phyloP scores from a whole-genome alignment of 1,140 invertebrate genomes.

The Bursaphelenchus mucronatus region DNA sequence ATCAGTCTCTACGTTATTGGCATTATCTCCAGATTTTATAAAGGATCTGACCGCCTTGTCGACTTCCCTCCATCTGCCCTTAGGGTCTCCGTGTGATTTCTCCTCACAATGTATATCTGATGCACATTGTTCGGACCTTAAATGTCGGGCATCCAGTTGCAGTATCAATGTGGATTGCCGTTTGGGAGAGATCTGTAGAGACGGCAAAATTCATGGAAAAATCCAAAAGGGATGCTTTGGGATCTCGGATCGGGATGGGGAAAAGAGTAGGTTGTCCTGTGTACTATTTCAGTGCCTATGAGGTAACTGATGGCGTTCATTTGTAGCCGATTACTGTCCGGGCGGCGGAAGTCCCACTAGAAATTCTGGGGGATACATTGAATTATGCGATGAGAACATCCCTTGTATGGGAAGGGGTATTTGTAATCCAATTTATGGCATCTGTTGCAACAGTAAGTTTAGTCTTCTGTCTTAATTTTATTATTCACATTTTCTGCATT shows the following conservation, averaged over 20 bases:
- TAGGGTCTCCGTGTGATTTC: conserved; percentile 15
- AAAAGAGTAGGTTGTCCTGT: background rate
- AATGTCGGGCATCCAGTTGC: conserved; percentile 14
- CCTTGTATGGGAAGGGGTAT: conserved; percentile 24
- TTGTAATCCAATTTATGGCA: conserved; percentile 34
- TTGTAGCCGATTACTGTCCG: conserved; percentile 33
- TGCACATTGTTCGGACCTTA: conserved; percentile 11
- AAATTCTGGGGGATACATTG: conserved; percentile 6
- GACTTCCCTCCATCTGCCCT: background rate
- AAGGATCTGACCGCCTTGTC: conserved; percentile 8
- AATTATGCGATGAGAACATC: conserved; percentile 28
- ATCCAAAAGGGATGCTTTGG: conserved; percentile 30
- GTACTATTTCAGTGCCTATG: background rate
- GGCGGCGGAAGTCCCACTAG: conserved; percentile 24
- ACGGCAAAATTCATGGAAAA: conserved; percentile 22
- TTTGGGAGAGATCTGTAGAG: conserved; percentile 26
- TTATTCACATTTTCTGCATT: background rate
- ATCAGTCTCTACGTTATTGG: too few species aligned
- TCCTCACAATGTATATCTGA: conserved; percentile 18
- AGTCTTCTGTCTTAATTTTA: background rate
- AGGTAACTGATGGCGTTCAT: conserved; percentile 4
- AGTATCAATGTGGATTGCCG: conserved; percentile 19
- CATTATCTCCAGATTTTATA: background rate
- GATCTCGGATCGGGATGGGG: conserved; percentile 7
- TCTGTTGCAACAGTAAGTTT: conserved; percentile 31